Evolutionary conservation across 2,888 invertebrate genomes (phyloP), one percentile per base, ranked within the genome.

Genomic region (Graphium colonna): DNA sequence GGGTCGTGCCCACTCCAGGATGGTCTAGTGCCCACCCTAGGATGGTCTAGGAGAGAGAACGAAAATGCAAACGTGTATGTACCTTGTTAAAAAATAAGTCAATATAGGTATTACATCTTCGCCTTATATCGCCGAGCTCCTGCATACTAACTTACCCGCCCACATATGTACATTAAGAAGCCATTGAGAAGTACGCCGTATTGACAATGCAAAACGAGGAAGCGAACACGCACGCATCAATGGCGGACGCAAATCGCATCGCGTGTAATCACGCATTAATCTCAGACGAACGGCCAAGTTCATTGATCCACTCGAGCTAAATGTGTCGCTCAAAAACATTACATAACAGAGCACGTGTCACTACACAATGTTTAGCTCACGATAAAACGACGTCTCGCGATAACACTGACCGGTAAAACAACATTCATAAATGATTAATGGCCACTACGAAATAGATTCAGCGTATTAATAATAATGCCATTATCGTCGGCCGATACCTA

Each of bases 241-340:
- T 9, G 10, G 31, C 31, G 82, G 86, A 86, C 84, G 85, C 82
- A 87, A 87, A 88, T 87, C 80, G 81, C 87, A 87, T 88, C 86
- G 88, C 88, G 88, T 89, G 89, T 87, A 88, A 89, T 88, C 79
- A 77, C 77, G 77, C 87, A 88, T 88, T 87, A 88, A 89, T 89
- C 89, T 87, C 88, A 79, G n/a, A n/a, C 79, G 57, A 83, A 82
- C 77, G 75, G 85, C 82, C 88, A 88, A 88, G 89, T 88, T 89
- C 89, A 88, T 86, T 88, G 89, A 88, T 88, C 88, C 85, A 87
- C 88, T 85, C 79, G 80, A 77, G 78, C 83, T 85, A 87, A 88
- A 89, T 87, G 81, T 88, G 87, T 88, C 88, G 82, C 77, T 89
- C 87, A 86, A 88, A 21, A 88, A 83, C 85, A 82, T 80, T 85